A percentile compares a stretch with the other conserved stretches of the same genome.
These are phyloP conservation scores for Peromyscus leucopus DNA, from an alignment of 2,113 vertebrate genomes.

Conservation along the genomic window DNA sequence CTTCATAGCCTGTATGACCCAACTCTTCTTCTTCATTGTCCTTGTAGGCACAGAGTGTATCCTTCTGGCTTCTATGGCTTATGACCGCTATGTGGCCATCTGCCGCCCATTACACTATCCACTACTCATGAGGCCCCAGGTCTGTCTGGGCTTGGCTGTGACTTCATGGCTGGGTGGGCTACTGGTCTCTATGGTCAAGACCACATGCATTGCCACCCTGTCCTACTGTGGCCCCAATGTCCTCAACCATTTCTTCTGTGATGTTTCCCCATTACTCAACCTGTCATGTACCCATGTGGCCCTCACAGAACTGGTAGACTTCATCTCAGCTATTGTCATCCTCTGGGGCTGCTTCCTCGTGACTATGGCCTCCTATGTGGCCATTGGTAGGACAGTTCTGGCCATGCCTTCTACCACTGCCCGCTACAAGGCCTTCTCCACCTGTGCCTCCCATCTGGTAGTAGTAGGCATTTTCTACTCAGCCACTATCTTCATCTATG, in stretches of 20 bases:
- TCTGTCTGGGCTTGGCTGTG: constrained; percentile 56
- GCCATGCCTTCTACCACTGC: neutral
- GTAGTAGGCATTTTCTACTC: constrained; percentile 77
- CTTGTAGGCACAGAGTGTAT: constrained; percentile 72
- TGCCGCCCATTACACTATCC: constrained; percentile 68
- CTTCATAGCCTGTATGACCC: constrained; percentile 74
- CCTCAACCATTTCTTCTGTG: constrained; percentile 81
- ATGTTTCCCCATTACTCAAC: constrained; percentile 75
- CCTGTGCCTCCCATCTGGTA: constrained; percentile 77
- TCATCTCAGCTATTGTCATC: constrained; percentile 70
- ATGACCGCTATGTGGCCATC: constrained; percentile 73
- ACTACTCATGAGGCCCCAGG: constrained; percentile 62
- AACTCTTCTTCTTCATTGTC: constrained; percentile 77
- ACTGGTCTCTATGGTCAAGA: constrained; percentile 55
- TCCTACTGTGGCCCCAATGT: constrained; percentile 79
- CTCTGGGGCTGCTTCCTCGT: constrained; percentile 64
- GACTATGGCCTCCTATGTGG: constrained; percentile 72
- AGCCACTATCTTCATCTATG: constrained; percentile 52
- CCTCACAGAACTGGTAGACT: constrained; percentile 76
- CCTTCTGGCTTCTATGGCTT: constrained; percentile 68
- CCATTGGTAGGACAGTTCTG: constrained; percentile 64
- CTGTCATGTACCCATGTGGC: constrained; percentile 73
- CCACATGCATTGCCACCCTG: constrained; percentile 56
- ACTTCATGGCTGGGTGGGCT: constrained; percentile 74
- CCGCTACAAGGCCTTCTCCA: constrained; percentile 77